Base-by-base conservation (phyloP, 2,888 invertebrate species). In the Cataglyphis rosenhaueri region DNA sequence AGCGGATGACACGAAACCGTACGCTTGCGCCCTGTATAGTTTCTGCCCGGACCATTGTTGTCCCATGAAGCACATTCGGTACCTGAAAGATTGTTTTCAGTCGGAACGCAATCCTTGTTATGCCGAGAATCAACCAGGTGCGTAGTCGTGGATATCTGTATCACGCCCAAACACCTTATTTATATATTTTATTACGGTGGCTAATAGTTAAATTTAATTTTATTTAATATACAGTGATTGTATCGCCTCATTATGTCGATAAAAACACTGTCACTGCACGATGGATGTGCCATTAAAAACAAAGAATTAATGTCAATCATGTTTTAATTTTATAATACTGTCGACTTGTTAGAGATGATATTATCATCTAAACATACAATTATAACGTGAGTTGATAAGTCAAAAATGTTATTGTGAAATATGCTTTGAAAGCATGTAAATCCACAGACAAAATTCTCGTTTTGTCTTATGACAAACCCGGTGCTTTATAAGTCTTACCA, bases 1-100 rank as follows among this genome's bases (percentile, higher is more conserved):
- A 85, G 96, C 96, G 0, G 94, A 95, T 84, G 96, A 96, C 89
- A 92, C 92, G 65, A 88, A 93, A 66, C 95, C 96, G 1, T 97
- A 95, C 92, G 95, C 94, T 64, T 97, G 97, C 92, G 96, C 96
- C 12, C 91, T 95, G 85, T 96, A 96, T 90, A 96, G 96, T 91
- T 96, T 97, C 93, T 97, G 97, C 92, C 96, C 96, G 9, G 96
- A 97, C 92, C 95, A 96, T 9, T 96, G 96, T 89, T 96, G 96
- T 90, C 95, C 96, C 25, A 90, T 95, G 81, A 95, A 95, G 88
- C 95, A 95, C 89, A 91, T 96, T 15, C 88, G 92, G 29, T 89
- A 93, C 29, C 86, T 92, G 81, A 92, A 92, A 12, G 93, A 95
- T 68, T 96, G 96, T 91, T 93, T 94, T 90, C 91, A 95, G 52